Percentiles rank a stretch among this genome's conserved stretches.
phyloP scores from a whole-genome alignment of 2,888 invertebrate species.

The Laothoe populi region DNA sequence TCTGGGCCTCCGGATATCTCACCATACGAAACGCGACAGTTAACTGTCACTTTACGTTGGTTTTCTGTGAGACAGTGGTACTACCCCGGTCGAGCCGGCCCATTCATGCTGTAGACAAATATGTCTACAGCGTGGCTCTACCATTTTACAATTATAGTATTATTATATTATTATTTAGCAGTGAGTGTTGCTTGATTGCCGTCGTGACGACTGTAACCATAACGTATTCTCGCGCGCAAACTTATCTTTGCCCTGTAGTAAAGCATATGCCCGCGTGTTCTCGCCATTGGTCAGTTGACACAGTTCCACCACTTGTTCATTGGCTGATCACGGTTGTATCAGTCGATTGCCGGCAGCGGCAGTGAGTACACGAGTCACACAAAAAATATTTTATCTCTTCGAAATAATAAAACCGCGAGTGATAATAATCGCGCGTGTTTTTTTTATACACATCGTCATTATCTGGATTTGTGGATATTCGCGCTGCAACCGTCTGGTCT shows the following conservation, averaged over 20 bases:
- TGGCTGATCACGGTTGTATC: constrained; percentile 17
- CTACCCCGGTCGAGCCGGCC: no score
- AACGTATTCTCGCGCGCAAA: not conserved
- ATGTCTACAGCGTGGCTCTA: no score
- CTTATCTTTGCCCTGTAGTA: not conserved
- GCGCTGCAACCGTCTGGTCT: constrained; percentile 12
- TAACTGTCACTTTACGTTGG: no score
- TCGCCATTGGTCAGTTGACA: constrained; percentile 16
- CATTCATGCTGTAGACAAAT: no score
- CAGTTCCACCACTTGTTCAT: not conserved
- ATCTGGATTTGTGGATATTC: constrained; percentile 13
- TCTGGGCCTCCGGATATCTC: no score
- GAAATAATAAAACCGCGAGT: constrained; percentile 14
- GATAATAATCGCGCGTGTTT: constrained; percentile 17
- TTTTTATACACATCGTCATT: constrained; percentile 1
- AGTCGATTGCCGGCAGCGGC: constrained; percentile 19
- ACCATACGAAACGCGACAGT: no score
- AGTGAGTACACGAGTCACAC: not conserved
- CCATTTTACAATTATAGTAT: no score
- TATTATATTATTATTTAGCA: no score
- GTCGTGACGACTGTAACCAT: not conserved
- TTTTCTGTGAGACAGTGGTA: no score
- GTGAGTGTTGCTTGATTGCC: not conserved
- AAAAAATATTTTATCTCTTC: not conserved
- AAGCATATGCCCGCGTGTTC: not conserved